A percentile compares a stretch with the other conserved stretches of the same genome.
phyloP scores from a whole-genome alignment of 2,113 vertebrate genomes.

The Ctenodactylus gundi region DNA sequence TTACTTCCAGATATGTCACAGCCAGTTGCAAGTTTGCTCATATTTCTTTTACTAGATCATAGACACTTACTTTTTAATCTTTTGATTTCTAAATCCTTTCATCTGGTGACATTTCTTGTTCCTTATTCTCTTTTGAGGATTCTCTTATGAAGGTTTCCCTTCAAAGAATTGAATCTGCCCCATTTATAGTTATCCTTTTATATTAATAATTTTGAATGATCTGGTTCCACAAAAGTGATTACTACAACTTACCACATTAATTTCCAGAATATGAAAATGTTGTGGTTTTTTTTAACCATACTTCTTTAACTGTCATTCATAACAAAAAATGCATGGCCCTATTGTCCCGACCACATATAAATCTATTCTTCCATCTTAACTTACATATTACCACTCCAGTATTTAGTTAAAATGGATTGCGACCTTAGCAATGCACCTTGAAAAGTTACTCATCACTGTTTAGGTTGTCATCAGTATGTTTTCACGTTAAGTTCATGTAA shows the following conservation, averaged over 20 bases:
- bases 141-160: not conserved
- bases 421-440: not conserved
- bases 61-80: not conserved
- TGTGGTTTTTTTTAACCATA: not conserved
- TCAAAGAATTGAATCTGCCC: not conserved
- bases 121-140: not conserved
- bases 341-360: not conserved
- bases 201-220: not conserved
- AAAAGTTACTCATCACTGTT: not conserved
- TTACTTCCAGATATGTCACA: not conserved
- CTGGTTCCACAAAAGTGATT: not conserved
- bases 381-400: not conserved
- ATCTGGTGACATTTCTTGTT: not conserved
- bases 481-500: not conserved
- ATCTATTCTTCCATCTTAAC: not conserved
- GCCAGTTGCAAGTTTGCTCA: not conserved
- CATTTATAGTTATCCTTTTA: not conserved
- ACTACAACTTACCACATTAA: not conserved
- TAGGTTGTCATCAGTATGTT: no score
- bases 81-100: not conserved
- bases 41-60: not conserved
- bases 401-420: not conserved
- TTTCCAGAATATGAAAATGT: not conserved
- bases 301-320: not conserved
- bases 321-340: not conserved